Evolutionary conservation across 1,140 invertebrate genomes (phyloP), one percentile per base, ranked within the genome.

Genomic region (Drosophila repleta): DNA sequence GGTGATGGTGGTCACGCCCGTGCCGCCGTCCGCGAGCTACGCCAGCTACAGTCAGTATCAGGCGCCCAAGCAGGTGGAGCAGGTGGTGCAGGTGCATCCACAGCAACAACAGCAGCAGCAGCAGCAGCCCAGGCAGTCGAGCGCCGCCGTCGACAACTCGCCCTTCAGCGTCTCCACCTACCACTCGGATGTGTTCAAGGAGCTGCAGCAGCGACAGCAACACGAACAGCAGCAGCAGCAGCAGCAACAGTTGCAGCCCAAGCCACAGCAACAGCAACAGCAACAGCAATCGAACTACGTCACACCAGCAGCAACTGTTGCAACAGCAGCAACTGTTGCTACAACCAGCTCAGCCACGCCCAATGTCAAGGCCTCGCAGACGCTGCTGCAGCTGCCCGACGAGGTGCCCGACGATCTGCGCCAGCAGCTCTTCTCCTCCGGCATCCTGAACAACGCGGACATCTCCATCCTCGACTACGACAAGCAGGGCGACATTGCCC

Each of bases 331-430:
- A 41, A 17, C 49, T 18, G 15, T 29, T 4, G 26, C 49, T 35
- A 15, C 24, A 35, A n/a, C 7, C 6, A 51, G n/a, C 8, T 20
- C 13, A 2, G 11, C 74, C 18, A 6, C 69, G 4, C 75, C 84
- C 20, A 53, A 90, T 90, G 92, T 92, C 91, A 62, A 93, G 91
- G 78, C 90, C 79, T 62, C 93, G 91, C 74, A 92, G 76, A 76
- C 81, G 78, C 90, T 93, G 17, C 92, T 94, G 41, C 93, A 96
- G 89, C 92, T 97, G 20, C 96, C 96, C 7, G 96, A 96, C 87
- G 96, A 97, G 93, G 96, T 97, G 6, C 96, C 96, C 1, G 96
- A 97, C 58, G 96, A 97, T 90, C 93, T 97, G 35, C 94, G 96
- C 49, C 93, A 97, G 87, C 96, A 97, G 81, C 92, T 97, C 0